Conservation (phyloP, 2,888 invertebrate species). For the Andrena fulva region DNA sequence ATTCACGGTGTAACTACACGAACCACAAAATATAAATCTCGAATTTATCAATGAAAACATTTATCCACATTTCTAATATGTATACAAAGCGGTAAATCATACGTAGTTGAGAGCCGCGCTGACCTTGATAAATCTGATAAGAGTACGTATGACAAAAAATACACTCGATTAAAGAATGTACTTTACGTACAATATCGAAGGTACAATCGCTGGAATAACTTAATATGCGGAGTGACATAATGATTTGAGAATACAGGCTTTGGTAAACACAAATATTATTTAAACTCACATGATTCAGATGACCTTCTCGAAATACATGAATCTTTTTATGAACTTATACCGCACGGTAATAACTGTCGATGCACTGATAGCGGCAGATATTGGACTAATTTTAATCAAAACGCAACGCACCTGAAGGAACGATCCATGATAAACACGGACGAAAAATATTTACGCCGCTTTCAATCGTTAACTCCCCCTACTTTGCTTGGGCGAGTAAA, state of each 20-base stretch:
- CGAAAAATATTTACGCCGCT: constrained; percentile 41
- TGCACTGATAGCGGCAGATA: background rate
- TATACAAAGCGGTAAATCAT: no score
- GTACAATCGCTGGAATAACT: background rate
- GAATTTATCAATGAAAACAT: background rate
- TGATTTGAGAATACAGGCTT: background rate
- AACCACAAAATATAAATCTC: background rate
- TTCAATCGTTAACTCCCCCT: constrained; percentile 39
- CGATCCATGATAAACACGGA: constrained; percentile 23
- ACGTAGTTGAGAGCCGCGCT: background rate
- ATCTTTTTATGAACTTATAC: background rate
- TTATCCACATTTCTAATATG: no score
- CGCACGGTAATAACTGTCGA: background rate
- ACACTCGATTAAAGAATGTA: background rate
- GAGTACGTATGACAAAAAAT: background rate
- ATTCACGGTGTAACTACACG: no score
- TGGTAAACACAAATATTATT: background rate
- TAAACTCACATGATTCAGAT: constrained; percentile 23
- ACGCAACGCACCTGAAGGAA: background rate
- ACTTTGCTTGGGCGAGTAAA: background rate
- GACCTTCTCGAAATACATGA: constrained; percentile 7
- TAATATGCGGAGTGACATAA: background rate
- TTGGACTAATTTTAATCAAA: constrained; percentile 19
- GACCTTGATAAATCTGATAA: constrained; percentile 1
- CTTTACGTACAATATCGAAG: background rate